Evolutionary conservation across 2,113 vertebrate species (phyloP), one percentile per base, ranked within the genome.

Genomic region (Mobula birostris): DNA sequence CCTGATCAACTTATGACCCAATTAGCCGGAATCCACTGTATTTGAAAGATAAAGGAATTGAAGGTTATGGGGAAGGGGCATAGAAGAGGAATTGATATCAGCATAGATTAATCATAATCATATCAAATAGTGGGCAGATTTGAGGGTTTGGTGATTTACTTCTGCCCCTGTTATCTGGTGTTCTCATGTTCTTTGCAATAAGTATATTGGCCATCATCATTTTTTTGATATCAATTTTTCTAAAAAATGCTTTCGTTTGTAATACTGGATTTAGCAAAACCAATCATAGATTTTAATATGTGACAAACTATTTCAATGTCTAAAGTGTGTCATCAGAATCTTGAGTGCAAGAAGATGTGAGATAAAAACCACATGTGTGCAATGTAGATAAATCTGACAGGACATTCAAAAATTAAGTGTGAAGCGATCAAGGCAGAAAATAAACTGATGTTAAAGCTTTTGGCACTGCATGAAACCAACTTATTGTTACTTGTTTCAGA

Each of bases 281-380:
- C n/a, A 32, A 90, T 90, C 66, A 29, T 32, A 90, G 85, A 90
- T 90, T 90, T 61, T 61, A 90, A 90, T 90, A 90, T 90, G 85
- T 90, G 85, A 90, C 61, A 90, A 32, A 88, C 66, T 66, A 66
- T 90, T n/a, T 90, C 29, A 66, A 32, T 32, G n/a, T n/a, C 85
- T 66, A 9, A 93, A 56, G 40, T 14, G 72, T 56, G 27, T 93
- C 48, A 40, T 74, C 24, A 63, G 11, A 74, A 93, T 56, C 24
- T 32, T 56, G 70, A 93, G 36, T 29, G 5, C 19, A 48, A 21
- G 40, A 40, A 76, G 70, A 74, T 48, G 48, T 56, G 4, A 92
- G 63, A 74, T 93, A 74, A 40, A 36, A 29, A 93, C 74, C 91
- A 74, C 91, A 32, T 40, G 40, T 93, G 90, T 93, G 68, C 40